These are phyloP conservation scores for Tyrannus savana DNA, from an alignment of 2,113 vertebrate genomes.

Conservation along the genomic window DNA sequence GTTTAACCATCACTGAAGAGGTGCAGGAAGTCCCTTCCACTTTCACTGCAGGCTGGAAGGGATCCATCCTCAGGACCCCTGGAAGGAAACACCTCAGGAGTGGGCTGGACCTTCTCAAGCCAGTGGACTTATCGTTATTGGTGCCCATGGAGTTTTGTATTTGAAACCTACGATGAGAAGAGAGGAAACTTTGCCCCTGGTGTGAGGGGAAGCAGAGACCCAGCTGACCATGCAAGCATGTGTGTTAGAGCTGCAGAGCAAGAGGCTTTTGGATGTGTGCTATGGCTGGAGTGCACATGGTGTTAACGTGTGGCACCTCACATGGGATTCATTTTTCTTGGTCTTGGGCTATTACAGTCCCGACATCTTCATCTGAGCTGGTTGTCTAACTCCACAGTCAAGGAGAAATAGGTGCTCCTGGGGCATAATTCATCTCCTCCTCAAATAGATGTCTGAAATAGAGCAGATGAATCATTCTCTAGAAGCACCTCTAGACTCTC, in stretches of 20 bases:
- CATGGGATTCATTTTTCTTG: not conserved
- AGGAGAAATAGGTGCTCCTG: not conserved
- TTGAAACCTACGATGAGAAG: not conserved
- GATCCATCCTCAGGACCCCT: not conserved
- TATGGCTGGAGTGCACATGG: not conserved
- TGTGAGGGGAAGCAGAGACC: not conserved
- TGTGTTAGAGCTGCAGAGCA: not conserved
- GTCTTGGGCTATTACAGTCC: not conserved
- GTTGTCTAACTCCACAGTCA: not conserved
- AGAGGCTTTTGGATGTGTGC: not conserved
- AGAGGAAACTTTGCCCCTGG: not conserved
- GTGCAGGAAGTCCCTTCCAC: not conserved
- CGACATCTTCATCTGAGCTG: constrained; percentile 7
- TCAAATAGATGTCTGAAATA: not conserved
- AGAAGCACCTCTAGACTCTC: constrained; percentile 21
- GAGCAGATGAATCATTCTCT: constrained; percentile 45
- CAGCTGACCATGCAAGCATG: not conserved
- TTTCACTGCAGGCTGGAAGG: not conserved
- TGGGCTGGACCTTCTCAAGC: not conserved
- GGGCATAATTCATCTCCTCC: constrained; percentile 7
- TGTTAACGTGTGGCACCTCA: not conserved
- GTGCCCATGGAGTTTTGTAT: not conserved
- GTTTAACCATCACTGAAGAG: not conserved
- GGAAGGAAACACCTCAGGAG: not conserved
- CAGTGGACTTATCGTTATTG: not conserved